Base-by-base conservation (phyloP, 2,113 vertebrate genomes). In the Poeciliopsis occidentalis region DNA sequence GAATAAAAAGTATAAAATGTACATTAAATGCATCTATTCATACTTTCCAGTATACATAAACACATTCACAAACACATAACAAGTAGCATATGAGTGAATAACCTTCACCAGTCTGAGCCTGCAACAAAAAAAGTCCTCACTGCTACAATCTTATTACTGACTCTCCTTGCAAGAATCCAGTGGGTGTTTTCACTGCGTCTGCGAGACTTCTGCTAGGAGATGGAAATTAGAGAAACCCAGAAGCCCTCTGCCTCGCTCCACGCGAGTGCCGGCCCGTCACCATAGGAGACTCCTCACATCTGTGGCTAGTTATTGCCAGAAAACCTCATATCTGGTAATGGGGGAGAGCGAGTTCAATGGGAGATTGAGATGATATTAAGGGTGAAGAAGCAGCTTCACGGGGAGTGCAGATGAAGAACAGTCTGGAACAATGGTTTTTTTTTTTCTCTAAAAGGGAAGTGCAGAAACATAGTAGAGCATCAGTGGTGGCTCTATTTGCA, bases 241-340 rank as follows among this genome's bases (percentile, higher is more conserved):
- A 81, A 80, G 85, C 85, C 69, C 76, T 69, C 71, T 41, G 67
- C 74, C 71, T 79, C 26, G 5, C 78, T 71, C 78, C 44, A 37
- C 37, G 37, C 22, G 74, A 76, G 69, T 34, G 62, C 82, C 68
- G 79, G 81, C 82, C 82, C 66, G 79, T 84, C 83, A 84, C 82
- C 75, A 60, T 77, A 39, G 34, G 63, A 80, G 68, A 79, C 78
- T 83, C 64, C 79, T 81, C 78, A 90, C 91, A 92, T 89, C 85
- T 91, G 91, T 60, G 75, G 65, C 85, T 76, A 70, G 63, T 92
- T 91, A 89, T 69, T 86, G 67, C 68, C 73, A 81, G 83, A 87
- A 44, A 87, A 88, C 81, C 84, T 70, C 83, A 64, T 84, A 80
- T 67, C 81, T 86, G 76, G 60, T 83, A 86, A 83, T 70, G 64